Conservation (phyloP, 2,888 invertebrate genomes). For the Falcaria lacertinaria region DNA sequence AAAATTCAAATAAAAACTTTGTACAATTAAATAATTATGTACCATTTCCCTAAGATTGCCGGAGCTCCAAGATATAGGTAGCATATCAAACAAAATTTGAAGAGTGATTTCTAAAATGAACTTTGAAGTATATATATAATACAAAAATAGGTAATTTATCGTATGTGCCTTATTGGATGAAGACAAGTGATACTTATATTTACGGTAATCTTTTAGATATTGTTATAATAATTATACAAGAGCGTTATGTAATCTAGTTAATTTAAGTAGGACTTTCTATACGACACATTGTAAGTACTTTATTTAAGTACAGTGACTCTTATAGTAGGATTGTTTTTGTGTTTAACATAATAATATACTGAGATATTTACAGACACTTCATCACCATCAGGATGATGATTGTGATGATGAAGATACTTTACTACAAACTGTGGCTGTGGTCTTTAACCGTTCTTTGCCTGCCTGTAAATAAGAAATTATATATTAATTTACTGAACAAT, state of each 20-base stretch:
- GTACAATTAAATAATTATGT: no score
- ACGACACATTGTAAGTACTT: slow-evolving; percentile 26
- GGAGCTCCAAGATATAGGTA: no score
- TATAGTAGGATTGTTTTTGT: slow-evolving; percentile 5
- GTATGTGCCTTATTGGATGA: slow-evolving; percentile 61
- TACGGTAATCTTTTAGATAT: slow-evolving; percentile 14
- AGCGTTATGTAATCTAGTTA: slow-evolving; percentile 13
- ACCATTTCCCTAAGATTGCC: no score
- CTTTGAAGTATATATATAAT: no score
- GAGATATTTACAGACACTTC: no score
- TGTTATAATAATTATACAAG: slow-evolving; percentile 20
- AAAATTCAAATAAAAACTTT: no score
- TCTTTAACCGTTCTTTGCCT: slow-evolving; percentile 37
- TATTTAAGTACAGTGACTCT: slow-evolving; percentile 10
- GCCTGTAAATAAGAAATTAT: slow-evolving; percentile 55
- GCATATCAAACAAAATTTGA: slow-evolving; percentile 28
- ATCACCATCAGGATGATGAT: no score
- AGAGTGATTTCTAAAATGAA: slow-evolving; percentile 22
- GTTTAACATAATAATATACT: slow-evolving; percentile 29
- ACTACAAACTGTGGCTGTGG: slow-evolving; percentile 58
- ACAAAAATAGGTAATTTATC: no score
- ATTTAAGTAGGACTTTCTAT: slow-evolving; percentile 29
- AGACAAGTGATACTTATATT: slow-evolving; percentile 44
- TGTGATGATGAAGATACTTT: slow-evolving; percentile 46
- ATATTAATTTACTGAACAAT: no score